These are phyloP conservation scores for Meloidogyne chitwoodi DNA, from an alignment of 1,140 invertebrate species.

Conservation along the genomic window DNA sequence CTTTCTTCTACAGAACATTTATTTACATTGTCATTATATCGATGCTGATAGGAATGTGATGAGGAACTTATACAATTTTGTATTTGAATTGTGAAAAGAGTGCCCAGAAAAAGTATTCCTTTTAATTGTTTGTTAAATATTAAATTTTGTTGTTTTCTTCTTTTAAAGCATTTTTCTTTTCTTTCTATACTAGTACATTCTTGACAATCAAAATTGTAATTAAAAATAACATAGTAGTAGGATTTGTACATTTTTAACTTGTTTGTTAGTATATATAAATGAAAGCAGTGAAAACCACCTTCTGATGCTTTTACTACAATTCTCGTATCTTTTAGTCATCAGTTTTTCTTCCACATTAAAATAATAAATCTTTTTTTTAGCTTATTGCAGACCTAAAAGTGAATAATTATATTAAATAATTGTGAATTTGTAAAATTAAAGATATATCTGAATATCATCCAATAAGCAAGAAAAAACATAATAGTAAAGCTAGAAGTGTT, in stretches of 20 bases:
- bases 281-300: not conserved
- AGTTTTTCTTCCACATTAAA: not conserved
- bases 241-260: not conserved
- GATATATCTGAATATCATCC: not conserved
- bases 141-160: not conserved
- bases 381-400: not conserved
- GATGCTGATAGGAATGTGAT: not conserved
- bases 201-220: not conserved
- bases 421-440: not conserved
- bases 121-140: not conserved
- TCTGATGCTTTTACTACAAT: not conserved
- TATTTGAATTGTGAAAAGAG: not conserved
- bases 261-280: not conserved
- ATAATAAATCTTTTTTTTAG: not conserved
- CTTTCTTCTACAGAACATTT: constrained; percentile 26
- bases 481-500: not conserved
- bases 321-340: not conserved
- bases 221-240: not conserved
- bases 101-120: not conserved
- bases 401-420: not conserved
- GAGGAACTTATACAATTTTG: not conserved
- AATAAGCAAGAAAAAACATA: not conserved
- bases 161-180: not conserved
- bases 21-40: not conserved
- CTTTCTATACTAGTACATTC: not conserved